Conservation (phyloP, 2,797 vertebrate species). For the Pangasius larnaudii region DNA sequence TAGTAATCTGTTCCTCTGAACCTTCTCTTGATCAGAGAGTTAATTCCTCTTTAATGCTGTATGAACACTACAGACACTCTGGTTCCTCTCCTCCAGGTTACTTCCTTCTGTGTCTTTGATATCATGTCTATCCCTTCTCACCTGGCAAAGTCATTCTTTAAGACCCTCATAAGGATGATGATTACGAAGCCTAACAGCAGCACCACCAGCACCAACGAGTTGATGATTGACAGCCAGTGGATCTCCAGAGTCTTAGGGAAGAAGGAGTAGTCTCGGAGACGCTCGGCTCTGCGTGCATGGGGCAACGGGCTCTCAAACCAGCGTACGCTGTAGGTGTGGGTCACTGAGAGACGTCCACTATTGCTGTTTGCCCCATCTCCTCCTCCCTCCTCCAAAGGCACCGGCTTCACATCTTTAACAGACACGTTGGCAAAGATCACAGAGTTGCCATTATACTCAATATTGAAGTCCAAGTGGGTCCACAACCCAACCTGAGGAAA, state of each 20-base stretch:
- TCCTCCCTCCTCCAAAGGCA: slow-evolving; percentile 82
- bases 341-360: slow-evolving; percentile 74
- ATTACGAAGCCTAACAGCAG: slow-evolving; percentile 91
- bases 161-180: slow-evolving; percentile 93
- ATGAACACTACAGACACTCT: neutral
- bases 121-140: slow-evolving; percentile 48
- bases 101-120: neutral
- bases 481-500: slow-evolving; percentile 82
- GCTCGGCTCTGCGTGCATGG: slow-evolving; percentile 78
- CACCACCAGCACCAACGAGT: slow-evolving; percentile 92
- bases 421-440: slow-evolving; percentile 92
- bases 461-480: slow-evolving; percentile 92
- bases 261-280: slow-evolving; percentile 84
- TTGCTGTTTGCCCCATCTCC: slow-evolving; percentile 71
- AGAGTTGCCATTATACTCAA: slow-evolving; percentile 86
- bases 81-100: neutral
- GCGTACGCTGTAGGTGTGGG: slow-evolving; percentile 88
- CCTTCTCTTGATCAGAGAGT: neutral
- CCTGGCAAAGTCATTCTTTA: slow-evolving; percentile 92
- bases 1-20: neutral
- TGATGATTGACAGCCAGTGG: slow-evolving; percentile 94
- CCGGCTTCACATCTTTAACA: slow-evolving; percentile 88
- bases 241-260: slow-evolving; percentile 93
- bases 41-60: neutral
- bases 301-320: slow-evolving; percentile 85